A percentile compares a stretch with the other conserved stretches of the same genome.
phyloP scores from a whole-genome alignment of 2,888 invertebrate species.

The Tachina fera region DNA sequence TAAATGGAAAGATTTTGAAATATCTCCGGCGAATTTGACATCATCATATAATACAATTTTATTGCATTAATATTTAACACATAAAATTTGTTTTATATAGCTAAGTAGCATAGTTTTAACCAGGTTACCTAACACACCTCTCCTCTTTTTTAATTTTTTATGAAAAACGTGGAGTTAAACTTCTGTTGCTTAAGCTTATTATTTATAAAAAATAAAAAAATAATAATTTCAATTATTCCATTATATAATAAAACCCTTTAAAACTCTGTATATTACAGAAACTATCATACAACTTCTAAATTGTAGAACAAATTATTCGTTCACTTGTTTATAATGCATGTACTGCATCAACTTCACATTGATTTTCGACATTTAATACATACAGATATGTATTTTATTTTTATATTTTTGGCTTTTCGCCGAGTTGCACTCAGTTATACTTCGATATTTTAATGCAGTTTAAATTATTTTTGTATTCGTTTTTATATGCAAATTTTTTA shows the following conservation, averaged over 20 bases:
- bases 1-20: too few species aligned
- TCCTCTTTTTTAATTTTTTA: too few species aligned
- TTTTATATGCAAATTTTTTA: constrained; percentile 65
- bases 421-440: constrained; percentile 16
- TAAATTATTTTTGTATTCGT: constrained; percentile 66
- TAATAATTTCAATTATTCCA: neutral
- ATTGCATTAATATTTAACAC: too few species aligned
- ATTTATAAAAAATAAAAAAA: too few species aligned
- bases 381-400: neutral
- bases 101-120: too few species aligned
- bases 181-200: too few species aligned
- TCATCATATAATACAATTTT: too few species aligned
- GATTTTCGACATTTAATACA: constrained; percentile 34
- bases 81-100: too few species aligned
- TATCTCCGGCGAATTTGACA: too few species aligned
- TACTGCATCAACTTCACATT: constrained; percentile 31
- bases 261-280: constrained; percentile 12
- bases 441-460: constrained; percentile 62
- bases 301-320: constrained; percentile 33
- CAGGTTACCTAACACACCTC: too few species aligned
- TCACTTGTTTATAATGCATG: constrained; percentile 28
- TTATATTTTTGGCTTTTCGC: constrained; percentile 20
- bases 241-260: constrained; percentile 13
- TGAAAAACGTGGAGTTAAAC: too few species aligned
- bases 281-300: constrained; percentile 27